Base-by-base conservation (phyloP, 2,113 vertebrate genomes). In the Centropristis striata region DNA sequence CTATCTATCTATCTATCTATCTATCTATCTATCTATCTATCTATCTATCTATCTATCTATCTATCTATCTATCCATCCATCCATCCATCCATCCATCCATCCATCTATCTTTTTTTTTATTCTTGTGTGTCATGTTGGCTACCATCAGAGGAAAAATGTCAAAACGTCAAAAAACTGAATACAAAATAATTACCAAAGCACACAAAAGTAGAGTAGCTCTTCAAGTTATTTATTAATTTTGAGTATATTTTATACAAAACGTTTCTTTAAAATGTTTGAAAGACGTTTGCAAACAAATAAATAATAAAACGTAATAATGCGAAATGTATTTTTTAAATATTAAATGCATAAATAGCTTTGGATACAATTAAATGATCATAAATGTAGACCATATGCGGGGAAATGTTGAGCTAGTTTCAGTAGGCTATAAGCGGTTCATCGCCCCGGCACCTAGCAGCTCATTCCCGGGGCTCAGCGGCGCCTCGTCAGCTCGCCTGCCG, bases 401-500 rank as follows among this genome's bases (percentile, higher is more conserved):
- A 37, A 58, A 25, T 6, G 41, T 18, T 20, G 16, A 47, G 51
- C 14, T 37, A 36, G 12, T n/a, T 47, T 28, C 23, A n/a, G 18
- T 36, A 5, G 21, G 4, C 25, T 15, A 0, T 37, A 4, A 1
- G 3, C 4, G 9, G 2, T 44, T 27, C 20, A 5, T 16, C 69
- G 23, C 21, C 13, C 23, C 46, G 14, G 8, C 3, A 13, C 2
- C 37, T 1, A 11, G 78, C 44, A n/a, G 36, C 44, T 41, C 11
- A 11, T 27, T 16, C 76, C 60, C 53, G 73, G 14, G 27, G 54
- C 18, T 90, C 86, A 79, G 90, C 92, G 89, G 86, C 32, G 15
- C 73, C 25, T 79, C 18, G 0, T 75, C 55, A 23, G 39, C 75
- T 63, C 71, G 13, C 59, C 81, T 28, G 71, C 91, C 91, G 78